phyloP scores from a whole-genome alignment of 2,888 invertebrate species.

The Sarcophaga subvicina region DNA sequence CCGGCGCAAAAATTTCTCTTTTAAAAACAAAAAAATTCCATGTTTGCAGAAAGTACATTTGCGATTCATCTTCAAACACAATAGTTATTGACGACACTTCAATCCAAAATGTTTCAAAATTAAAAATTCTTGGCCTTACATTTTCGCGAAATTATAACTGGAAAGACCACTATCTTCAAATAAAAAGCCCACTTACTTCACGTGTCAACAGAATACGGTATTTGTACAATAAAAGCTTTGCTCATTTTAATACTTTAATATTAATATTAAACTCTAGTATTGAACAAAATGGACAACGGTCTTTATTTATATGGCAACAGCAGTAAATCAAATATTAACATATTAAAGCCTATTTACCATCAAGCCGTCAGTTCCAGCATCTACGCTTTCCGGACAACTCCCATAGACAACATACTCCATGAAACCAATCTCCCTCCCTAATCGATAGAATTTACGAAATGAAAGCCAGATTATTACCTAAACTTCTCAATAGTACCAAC shows the following conservation, averaged over 20 bases:
- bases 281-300: not conserved
- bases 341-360: slow-evolving; percentile 17
- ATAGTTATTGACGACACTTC: not conserved
- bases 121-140: not conserved
- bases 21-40: not conserved
- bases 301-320: slow-evolving; percentile 19
- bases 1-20: no score
- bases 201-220: slow-evolving; percentile 16
- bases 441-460: not conserved
- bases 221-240: no score
- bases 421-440: slow-evolving; percentile 26
- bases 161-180: not conserved
- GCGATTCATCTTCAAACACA: not conserved
- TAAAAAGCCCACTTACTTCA: not conserved
- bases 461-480: not conserved
- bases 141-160: not conserved
- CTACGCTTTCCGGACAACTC: not conserved
- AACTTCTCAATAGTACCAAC: slow-evolving; percentile 17
- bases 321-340: slow-evolving; percentile 11
- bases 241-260: not conserved
- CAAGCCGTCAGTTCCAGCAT: slow-evolving; percentile 14
- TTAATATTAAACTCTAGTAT: not conserved
- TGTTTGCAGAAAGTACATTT: not conserved
- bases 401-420: no score
- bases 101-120: not conserved